A percentile compares a stretch with the other conserved stretches of the same genome.
phyloP scores from a whole-genome alignment of 2,888 invertebrate species.

The Lycocerus yunnanus region DNA sequence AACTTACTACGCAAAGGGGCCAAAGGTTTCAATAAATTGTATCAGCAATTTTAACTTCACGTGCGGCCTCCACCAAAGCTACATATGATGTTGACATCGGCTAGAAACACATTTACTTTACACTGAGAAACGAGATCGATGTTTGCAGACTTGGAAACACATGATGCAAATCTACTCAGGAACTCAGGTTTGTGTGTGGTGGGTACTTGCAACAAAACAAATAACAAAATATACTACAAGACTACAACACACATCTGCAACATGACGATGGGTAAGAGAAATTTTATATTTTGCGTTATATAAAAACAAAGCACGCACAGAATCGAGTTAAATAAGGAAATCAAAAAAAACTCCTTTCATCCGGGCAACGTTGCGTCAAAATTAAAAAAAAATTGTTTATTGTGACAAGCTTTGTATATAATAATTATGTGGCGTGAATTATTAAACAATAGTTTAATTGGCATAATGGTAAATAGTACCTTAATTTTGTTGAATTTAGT shows the following conservation, averaged over 20 bases:
- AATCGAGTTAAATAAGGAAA: not conserved
- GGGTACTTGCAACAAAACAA: not conserved
- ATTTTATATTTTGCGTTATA: not conserved
- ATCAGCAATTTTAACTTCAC: constrained; percentile 16
- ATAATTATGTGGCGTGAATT: not conserved
- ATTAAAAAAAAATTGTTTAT: not conserved
- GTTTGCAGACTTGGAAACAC: not conserved
- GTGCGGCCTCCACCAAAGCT: constrained; percentile 4
- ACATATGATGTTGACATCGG: constrained; percentile 11
- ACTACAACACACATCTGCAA: not conserved
- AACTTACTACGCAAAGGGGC: constrained; percentile 9
- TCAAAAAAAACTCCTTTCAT: not conserved
- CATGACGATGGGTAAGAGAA: not conserved
- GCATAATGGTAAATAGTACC: not conserved
- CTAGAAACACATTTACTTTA: constrained; percentile 7
- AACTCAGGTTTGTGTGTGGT: too few species aligned
- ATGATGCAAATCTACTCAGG: not conserved
- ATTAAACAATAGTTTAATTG: not conserved
- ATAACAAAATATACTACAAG: not conserved
- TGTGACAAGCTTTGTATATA: not conserved
- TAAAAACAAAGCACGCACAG: not conserved
- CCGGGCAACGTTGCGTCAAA: not conserved
- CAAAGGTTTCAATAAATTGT: constrained; percentile 12
- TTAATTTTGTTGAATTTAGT: not conserved
- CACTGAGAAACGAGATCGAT: not conserved